Percentiles rank a stretch among this genome's conserved stretches.
phyloP scores from a whole-genome alignment of 2,113 vertebrate species.

The Otis tarda region DNA sequence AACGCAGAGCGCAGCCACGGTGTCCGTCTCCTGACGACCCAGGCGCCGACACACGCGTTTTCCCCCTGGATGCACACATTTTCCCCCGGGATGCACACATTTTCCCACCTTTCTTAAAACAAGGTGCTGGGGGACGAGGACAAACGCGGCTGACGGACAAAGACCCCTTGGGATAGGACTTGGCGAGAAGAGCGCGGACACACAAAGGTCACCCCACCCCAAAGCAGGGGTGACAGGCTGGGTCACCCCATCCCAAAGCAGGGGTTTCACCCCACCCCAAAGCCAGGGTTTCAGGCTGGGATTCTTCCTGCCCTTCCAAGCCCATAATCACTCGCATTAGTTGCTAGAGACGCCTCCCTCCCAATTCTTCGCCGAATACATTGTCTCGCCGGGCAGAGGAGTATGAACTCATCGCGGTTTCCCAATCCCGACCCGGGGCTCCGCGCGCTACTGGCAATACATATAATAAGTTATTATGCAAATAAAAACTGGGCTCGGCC shows the following conservation, averaged over 20 bases:
- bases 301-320: background rate
- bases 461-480: conserved; percentile 61
- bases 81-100: no score
- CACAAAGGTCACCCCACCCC: no score
- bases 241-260: no score
- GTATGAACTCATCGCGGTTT: conserved; percentile 58
- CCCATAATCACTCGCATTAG: background rate
- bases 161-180: background rate
- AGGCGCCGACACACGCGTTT: background rate
- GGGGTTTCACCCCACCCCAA: background rate
- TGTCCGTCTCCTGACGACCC: background rate
- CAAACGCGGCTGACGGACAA: accelerated
- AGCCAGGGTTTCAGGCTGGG: background rate
- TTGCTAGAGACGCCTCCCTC: conserved; percentile 19
- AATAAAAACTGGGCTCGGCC: conserved; percentile 49
- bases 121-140: background rate
- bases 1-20: accelerated
- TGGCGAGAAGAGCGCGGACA: background rate
- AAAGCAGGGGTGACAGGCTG: no score
- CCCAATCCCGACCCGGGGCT: conserved; percentile 43
- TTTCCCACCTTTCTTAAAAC: background rate
- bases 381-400: conserved; percentile 31
- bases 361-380: background rate
- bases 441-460: conserved; percentile 59
- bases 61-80: no score